Evolutionary conservation across 2,888 invertebrate species (phyloP).

Genomic region (Meteorus cinctellus): DNA sequence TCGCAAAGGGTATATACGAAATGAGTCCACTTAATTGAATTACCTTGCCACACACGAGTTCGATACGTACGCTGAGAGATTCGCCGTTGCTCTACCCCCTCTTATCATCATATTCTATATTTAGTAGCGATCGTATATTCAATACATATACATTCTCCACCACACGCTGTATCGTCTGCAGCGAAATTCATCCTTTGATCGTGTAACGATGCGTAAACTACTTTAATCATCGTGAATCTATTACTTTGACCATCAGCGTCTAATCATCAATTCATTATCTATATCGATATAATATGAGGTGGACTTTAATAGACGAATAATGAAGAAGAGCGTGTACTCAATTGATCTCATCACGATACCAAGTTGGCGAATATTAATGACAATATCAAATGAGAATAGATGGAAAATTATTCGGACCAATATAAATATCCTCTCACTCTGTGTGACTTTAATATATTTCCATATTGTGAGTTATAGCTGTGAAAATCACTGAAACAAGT

Average conservation of each 20-base stretch:
- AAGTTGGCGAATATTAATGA: background rate
- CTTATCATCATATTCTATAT: conserved; percentile 5
- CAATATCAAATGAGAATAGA: background rate
- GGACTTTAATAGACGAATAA: conserved; percentile 11
- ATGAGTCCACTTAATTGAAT: conserved; percentile 37
- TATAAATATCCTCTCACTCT: too few species aligned
- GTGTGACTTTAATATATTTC: too few species aligned
- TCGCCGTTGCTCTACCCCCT: background rate
- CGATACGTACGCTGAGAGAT: conserved; percentile 33
- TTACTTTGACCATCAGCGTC: conserved; percentile 40
- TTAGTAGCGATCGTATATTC: background rate
- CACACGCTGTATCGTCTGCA: background rate
- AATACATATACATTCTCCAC: background rate
- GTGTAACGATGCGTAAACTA: conserved; percentile 43
- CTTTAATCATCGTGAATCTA: conserved; percentile 42
- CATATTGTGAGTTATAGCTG: too few species aligned
- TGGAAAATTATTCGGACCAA: too few species aligned
- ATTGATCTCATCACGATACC: background rate
- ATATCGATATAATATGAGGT: background rate
- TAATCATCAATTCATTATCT: conserved; percentile 33
- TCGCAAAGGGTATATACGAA: conserved; percentile 18
- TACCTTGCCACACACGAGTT: conserved; percentile 36
- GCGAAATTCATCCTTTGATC: conserved; percentile 45
- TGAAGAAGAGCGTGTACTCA: background rate
- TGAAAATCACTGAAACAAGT: too few species aligned